Percentiles rank a stretch among this genome's conserved stretches.
phyloP scores from a whole-genome alignment of 2,113 vertebrate genomes.

The Toxostoma redivivum region DNA sequence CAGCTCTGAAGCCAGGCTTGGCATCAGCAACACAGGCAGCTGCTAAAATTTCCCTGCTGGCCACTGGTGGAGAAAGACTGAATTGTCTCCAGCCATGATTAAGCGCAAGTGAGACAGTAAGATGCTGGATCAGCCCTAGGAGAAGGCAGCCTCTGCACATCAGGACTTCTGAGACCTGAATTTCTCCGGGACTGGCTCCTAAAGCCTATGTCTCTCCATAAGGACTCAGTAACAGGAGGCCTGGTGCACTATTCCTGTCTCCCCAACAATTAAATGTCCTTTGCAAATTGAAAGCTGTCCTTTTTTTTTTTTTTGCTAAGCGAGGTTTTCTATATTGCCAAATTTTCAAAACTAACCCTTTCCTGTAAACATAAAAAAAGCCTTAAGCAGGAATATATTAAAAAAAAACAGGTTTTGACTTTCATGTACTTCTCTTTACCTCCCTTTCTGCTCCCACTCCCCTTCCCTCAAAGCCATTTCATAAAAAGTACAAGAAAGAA shows the following conservation, averaged over 20 bases:
- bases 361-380: background rate
- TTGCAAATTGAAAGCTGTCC: background rate
- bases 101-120: background rate
- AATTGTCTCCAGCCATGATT: background rate
- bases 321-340: background rate
- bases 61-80: background rate
- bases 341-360: background rate
- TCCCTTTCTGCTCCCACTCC: accelerated
- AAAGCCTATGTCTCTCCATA: background rate
- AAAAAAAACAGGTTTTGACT: background rate
- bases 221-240: background rate
- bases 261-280: background rate
- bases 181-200: background rate
- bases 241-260: background rate
- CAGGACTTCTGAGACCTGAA: background rate
- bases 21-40: background rate
- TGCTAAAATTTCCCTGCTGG: background rate
- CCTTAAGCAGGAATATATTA: background rate
- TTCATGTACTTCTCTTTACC: background rate
- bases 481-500: background rate
- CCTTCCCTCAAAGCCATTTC: background rate
- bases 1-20: background rate
- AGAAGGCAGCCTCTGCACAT: background rate
- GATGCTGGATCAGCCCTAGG: background rate
- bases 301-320: background rate